Percentiles rank a stretch among this genome's conserved stretches.
Evolutionary conservation across 2,888 invertebrate genomes (phyloP).

Genomic region (Amblyjoppa proteus): DNA sequence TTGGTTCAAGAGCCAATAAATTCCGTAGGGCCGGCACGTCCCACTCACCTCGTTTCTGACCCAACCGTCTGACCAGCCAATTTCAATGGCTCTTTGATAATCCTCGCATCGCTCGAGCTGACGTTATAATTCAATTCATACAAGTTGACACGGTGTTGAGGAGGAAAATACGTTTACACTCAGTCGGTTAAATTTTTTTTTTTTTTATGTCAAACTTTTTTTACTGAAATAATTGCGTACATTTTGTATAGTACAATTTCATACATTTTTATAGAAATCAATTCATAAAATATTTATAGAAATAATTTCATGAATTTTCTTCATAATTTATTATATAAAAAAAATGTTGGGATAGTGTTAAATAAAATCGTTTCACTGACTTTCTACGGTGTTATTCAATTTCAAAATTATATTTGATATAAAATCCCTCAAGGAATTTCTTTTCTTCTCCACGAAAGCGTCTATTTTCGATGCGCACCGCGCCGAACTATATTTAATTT

Average conservation of each 20-base stretch:
- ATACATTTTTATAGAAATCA: too few relatives aligned
- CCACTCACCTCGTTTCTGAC: constrained; percentile 32
- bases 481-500: neutral
- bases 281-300: neutral
- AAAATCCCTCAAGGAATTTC: neutral
- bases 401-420: neutral
- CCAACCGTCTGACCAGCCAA: constrained; percentile 16
- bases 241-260: neutral
- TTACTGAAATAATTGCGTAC: neutral
- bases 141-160: constrained; percentile 6
- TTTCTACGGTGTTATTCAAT: neutral
- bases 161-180: neutral
- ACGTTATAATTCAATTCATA: constrained; percentile 35
- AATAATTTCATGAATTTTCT: neutral
- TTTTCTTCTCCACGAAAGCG: neutral
- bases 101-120: neutral
- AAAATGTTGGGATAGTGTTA: neutral
- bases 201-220: neutral
- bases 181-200: too few relatives aligned
- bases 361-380: neutral
- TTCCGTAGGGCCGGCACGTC: constrained; percentile 23
- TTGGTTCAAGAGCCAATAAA: constrained; percentile 50
- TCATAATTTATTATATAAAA: neutral
- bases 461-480: neutral
- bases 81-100: constrained; percentile 21